Evolutionary conservation across 2,797 vertebrate genomes (phyloP).

Genomic region (Fringilla coelebs): DNA sequence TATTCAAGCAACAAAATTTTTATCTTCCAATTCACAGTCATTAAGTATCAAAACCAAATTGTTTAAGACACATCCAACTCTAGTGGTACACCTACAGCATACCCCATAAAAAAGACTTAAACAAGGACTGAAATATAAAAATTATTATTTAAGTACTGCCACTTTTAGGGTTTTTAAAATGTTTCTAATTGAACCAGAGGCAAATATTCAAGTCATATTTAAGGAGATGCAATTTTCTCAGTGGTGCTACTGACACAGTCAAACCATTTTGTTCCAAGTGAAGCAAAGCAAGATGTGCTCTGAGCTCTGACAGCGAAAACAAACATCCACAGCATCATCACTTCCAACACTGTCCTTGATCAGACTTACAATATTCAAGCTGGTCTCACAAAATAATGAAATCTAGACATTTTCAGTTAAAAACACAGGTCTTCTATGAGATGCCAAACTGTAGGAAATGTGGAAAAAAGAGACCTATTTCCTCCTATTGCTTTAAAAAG

Average conservation of each 20-base stretch:
- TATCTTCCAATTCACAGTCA: neutral
- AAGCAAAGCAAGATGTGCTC: neutral
- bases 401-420: neutral
- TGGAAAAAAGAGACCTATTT: neutral
- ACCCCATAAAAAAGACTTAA: neutral
- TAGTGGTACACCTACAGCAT: neutral
- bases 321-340: neutral
- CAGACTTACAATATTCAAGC: neutral
- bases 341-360: neutral
- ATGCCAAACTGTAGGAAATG: neutral
- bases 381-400: neutral
- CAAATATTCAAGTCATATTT: neutral
- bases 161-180: neutral
- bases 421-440: neutral
- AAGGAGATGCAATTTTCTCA: neutral
- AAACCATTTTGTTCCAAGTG: neutral
- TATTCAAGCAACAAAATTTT: neutral
- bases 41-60: neutral
- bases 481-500: neutral
- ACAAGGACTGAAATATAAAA: neutral
- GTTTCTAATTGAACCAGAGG: neutral
- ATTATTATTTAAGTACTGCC: neutral
- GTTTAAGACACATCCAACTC: neutral
- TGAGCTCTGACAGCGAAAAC: neutral
- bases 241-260: neutral